Evolutionary conservation across 2,888 invertebrate species (phyloP).

Genomic region (Cenopis cana): DNA sequence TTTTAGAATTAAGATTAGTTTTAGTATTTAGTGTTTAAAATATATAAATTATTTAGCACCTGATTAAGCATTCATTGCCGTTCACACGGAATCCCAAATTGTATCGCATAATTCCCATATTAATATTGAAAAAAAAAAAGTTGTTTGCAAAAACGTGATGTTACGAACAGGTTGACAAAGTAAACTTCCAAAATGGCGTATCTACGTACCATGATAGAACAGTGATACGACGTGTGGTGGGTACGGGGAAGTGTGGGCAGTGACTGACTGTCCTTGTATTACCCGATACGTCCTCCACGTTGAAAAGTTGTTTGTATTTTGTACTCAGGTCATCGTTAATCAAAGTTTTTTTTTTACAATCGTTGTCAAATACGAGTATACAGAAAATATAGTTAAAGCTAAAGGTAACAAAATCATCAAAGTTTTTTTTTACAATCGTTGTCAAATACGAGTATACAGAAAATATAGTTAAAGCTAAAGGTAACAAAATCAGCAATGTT

Average conservation of each 20-base stretch:
- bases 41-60: neutral
- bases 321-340: neutral
- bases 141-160: neutral
- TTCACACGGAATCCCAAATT: neutral
- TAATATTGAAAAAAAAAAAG: neutral
- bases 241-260: neutral
- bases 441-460: neutral
- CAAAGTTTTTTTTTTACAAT: neutral
- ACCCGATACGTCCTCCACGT: neutral
- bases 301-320: neutral
- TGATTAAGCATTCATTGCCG: neutral
- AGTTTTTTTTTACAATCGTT: neutral
- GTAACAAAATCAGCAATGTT: too few species aligned
- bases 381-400: too few species aligned
- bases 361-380: neutral
- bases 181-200: neutral
- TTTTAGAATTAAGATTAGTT: too few species aligned
- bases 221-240: neutral
- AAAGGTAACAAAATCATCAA: too few species aligned
- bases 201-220: neutral
- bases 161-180: neutral
- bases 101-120: conserved; percentile 4
- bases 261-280: neutral
- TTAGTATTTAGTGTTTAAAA: too few species aligned
- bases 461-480: too few species aligned